Conservation (phyloP, 1,140 invertebrate genomes). For the Teleogryllus occipitalis region DNA sequence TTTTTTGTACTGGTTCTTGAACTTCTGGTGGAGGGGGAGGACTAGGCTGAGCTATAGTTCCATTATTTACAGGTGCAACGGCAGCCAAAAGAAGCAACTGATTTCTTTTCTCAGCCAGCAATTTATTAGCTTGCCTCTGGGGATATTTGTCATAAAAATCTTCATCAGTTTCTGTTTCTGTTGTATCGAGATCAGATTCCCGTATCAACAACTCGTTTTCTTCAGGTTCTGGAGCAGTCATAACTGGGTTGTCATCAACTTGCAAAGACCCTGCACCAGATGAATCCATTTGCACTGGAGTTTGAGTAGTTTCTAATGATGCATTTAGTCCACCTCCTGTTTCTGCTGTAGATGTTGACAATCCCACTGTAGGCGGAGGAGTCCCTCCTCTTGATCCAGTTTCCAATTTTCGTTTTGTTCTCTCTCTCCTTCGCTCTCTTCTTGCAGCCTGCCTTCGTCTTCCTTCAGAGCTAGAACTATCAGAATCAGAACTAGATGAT, state of each 20-base stretch:
- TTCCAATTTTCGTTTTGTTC: constrained; percentile 30
- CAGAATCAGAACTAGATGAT: constrained; percentile 59
- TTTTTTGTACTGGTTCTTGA: constrained; percentile 33
- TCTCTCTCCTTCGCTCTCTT: constrained; percentile 32
- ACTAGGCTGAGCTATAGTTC: constrained; percentile 38
- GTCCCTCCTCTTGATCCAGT: constrained; percentile 28
- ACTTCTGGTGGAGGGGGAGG: constrained; percentile 21
- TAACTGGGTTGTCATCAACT: constrained; percentile 16
- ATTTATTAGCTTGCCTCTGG: constrained; percentile 56
- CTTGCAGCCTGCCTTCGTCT: constrained; percentile 34
- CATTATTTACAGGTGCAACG: constrained; percentile 46
- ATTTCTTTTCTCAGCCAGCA: constrained; percentile 62
- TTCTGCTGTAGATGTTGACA: constrained; percentile 18
- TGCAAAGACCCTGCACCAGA: neutral
- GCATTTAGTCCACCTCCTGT: neutral
- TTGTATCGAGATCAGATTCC: constrained; percentile 74
- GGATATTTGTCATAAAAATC: constrained; percentile 79
- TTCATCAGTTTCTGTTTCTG: constrained; percentile 74
- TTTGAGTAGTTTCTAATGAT: neutral
- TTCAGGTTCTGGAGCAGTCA: constrained; percentile 26
- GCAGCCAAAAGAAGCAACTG: constrained; percentile 50
- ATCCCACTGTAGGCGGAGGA: neutral
- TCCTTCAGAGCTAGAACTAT: constrained; percentile 47
- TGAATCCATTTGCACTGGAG: neutral
- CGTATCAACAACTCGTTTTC: constrained; percentile 47